Evolutionary conservation across 2,113 vertebrate species (phyloP).

Genomic region (Gulo gulo): DNA sequence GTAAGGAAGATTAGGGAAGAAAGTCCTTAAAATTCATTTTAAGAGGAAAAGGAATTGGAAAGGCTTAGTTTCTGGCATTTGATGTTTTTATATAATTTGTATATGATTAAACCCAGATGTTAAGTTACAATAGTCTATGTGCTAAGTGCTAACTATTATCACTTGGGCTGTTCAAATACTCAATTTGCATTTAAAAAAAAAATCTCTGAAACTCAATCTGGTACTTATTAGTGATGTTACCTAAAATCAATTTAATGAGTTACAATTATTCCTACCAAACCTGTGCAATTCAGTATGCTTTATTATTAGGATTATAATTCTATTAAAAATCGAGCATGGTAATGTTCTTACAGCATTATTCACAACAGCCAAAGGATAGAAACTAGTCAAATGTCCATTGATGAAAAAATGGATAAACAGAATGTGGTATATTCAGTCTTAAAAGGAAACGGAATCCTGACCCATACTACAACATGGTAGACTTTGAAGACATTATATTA

Average conservation of each 20-base stretch:
- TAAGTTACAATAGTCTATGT: background rate
- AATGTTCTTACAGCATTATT: background rate
- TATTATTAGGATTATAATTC: background rate
- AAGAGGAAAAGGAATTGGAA: background rate
- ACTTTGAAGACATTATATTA: background rate
- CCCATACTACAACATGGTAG: background rate
- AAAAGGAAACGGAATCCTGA: background rate
- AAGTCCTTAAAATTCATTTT: background rate
- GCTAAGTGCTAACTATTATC: background rate
- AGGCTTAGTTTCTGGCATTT: constrained; percentile 6
- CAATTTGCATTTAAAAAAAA: constrained; percentile 16
- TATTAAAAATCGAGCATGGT: background rate
- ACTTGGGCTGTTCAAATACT: constrained; percentile 41
- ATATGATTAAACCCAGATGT: background rate
- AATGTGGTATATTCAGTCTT: background rate
- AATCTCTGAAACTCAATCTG: constrained; percentile 72
- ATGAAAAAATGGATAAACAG: background rate
- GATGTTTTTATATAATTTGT: background rate
- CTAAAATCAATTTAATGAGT: constrained; percentile 73
- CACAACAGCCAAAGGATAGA: background rate
- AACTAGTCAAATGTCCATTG: background rate
- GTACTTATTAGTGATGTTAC: constrained; percentile 70
- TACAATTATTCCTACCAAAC: constrained; percentile 65
- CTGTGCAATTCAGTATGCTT: constrained; percentile 38
- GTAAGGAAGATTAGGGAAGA: background rate